A percentile compares a stretch with the other conserved stretches of the same genome.
These are phyloP conservation scores for Euleptes europaea DNA, from an alignment of 2,113 vertebrate species.

Conservation along the genomic window DNA sequence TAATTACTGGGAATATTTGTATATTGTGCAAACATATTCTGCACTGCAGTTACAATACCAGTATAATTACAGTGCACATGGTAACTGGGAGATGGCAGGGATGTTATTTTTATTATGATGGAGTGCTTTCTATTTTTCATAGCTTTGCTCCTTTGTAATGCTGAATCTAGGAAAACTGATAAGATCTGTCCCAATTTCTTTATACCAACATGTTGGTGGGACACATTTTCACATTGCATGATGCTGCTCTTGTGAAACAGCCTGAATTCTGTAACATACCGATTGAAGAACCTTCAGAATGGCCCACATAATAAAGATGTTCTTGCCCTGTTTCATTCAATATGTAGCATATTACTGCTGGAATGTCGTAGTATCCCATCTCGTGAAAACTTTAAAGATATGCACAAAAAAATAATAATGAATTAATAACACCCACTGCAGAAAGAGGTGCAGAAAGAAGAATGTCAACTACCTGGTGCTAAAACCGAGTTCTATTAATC, in stretches of 20 bases:
- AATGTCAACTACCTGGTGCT: not conserved
- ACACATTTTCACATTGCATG: not conserved
- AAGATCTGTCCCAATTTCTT: not conserved
- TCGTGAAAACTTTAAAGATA: constrained; percentile 81
- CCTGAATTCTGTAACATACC: constrained; percentile 70
- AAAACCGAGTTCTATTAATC: not conserved
- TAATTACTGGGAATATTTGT: not conserved
- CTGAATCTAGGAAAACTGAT: too few relatives aligned
- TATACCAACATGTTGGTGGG: not conserved
- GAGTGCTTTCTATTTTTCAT: not conserved
- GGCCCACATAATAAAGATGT: constrained; percentile 85
- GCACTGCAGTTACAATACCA: not conserved
- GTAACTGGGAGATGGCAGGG: not conserved
- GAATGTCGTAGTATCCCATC: constrained; percentile 90
- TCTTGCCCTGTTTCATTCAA: constrained; percentile 83
- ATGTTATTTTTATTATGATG: too few relatives aligned
- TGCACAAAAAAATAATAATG: constrained; percentile 42
- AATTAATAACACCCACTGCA: not conserved
- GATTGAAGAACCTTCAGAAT: constrained; percentile 88
- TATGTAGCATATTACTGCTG: constrained; percentile 86
- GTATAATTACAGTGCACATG: not conserved
- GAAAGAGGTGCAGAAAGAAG: not conserved
- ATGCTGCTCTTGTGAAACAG: not conserved
- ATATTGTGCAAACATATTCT: not conserved
- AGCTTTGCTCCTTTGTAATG: not conserved